These are phyloP conservation scores for Chlorodrepanis virens DNA, from an alignment of 2,113 vertebrate genomes.

Conservation along the genomic window DNA sequence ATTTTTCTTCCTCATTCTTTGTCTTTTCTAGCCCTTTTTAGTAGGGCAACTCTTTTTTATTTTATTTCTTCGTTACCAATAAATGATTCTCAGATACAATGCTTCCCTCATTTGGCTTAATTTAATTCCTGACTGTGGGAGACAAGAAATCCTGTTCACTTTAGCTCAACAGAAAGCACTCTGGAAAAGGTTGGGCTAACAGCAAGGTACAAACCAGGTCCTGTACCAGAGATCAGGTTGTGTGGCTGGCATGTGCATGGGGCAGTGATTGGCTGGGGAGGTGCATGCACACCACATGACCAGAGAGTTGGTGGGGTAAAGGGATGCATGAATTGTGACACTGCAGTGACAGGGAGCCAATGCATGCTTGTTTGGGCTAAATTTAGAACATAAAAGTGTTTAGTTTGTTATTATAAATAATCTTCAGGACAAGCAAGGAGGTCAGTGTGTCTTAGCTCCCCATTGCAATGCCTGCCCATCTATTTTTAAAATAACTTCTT, in stretches of 20 bases:
- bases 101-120: not conserved
- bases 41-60: not conserved
- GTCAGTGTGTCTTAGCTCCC: not conserved
- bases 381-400: not conserved
- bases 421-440: fast-evolving
- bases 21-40: not conserved
- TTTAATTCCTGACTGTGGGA: not conserved
- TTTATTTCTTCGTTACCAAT: not conserved
- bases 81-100: not conserved
- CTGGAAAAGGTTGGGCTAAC: too few species aligned
- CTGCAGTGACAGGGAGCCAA: not conserved
- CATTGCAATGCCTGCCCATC: not conserved
- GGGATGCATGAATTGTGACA: fast-evolving
- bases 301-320: not conserved
- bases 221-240: not conserved
- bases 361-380: not conserved
- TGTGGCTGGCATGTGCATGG: not conserved
- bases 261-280: not conserved
- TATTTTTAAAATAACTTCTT: not conserved
- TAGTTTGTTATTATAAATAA: fast-evolving
- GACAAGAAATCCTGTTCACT: not conserved
- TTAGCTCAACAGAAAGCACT: too few species aligned
- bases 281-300: not conserved
- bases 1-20: not conserved
- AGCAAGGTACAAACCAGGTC: not conserved